A percentile compares a stretch with the other conserved stretches of the same genome.
Evolutionary conservation across 2,113 vertebrate species (phyloP).

Genomic region (Embiotoca jacksoni): DNA sequence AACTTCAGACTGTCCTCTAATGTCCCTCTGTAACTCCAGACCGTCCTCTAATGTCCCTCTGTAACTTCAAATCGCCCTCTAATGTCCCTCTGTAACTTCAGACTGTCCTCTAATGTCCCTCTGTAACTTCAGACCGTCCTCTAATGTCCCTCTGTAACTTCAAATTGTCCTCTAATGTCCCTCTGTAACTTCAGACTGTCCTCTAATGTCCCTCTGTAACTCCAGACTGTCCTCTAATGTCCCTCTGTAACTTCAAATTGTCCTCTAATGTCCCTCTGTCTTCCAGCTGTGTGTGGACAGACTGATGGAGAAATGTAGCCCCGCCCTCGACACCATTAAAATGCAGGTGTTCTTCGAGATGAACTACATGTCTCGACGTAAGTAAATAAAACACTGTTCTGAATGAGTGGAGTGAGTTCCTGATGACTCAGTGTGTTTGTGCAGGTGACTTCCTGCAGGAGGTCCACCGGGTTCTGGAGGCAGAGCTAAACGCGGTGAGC

Average conservation of each 20-base stretch:
- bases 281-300: conserved; percentile 88
- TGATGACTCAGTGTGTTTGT: not conserved
- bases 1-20: not conserved
- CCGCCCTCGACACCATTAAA: conserved; percentile 93
- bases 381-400: conserved; percentile 47
- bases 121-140: too few relatives aligned
- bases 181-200: too few relatives aligned
- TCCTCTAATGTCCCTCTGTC: not conserved
- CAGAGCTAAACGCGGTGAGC: conserved; percentile 81
- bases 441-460: conserved; percentile 89
- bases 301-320: conserved; percentile 87
- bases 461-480: conserved; percentile 83
- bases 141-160: too few relatives aligned
- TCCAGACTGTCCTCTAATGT: not conserved
- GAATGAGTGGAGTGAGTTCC: not conserved
- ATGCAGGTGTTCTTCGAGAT: conserved; percentile 96
- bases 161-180: too few relatives aligned
- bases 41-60: too few relatives aligned
- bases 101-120: too few relatives aligned
- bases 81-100: too few relatives aligned
- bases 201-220: too few relatives aligned
- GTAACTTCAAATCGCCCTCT: too few relatives aligned
- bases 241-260: not conserved
- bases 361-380: conserved; percentile 91
- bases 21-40: not conserved